Evolutionary conservation across 1,140 invertebrate genomes (phyloP), one percentile per base, ranked within the genome.

Genomic region (Rhagoletis zephyria): DNA sequence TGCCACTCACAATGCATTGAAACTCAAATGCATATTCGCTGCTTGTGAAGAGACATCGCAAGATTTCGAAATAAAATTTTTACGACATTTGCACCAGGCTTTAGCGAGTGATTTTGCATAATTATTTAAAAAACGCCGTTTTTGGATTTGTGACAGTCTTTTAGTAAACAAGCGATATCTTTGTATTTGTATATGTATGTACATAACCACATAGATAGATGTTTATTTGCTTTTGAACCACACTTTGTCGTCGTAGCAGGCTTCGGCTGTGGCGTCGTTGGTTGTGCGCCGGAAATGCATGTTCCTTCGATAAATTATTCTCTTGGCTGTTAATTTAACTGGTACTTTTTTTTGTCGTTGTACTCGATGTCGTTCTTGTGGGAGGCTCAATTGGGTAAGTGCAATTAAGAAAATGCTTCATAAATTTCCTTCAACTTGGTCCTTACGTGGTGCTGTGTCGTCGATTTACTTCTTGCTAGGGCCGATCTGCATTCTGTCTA

Each of bases 241-340:
- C 30, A 30, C 30, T 30, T 30, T 30, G 30, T 30, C 30, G 30
- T 30, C 12, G 30, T 74, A 12, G 67, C 16, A 12, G 48, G 48
- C 4, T 81, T 81, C 6, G 4, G 14, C 42, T 42, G 10, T 77
- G 67, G 3, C 48, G 7, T 51, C 14, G 42, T 67, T 7, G 64
- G n/a, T 30, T 2, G 64, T 30, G 19, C 42, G 45, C 16, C 45
- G 14, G 90, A 90, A 90, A 90, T 91, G 90, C 89, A 89, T 92
- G 91, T 90, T 90, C 90, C 91, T 92, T 92, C 91, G 92, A 92
- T 92, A 92, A 92, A 92, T 92, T 90, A 92, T 92, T 92, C 91
- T 90, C 89, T 81, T 16, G 48, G 19, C n/a, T 81, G 45, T 81
- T 81, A 81, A 56, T 81, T 81, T 81, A 81, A 56, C 74, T 81